Base-by-base conservation (phyloP, 2,888 invertebrate genomes). In the Brenthis daphne region DNA sequence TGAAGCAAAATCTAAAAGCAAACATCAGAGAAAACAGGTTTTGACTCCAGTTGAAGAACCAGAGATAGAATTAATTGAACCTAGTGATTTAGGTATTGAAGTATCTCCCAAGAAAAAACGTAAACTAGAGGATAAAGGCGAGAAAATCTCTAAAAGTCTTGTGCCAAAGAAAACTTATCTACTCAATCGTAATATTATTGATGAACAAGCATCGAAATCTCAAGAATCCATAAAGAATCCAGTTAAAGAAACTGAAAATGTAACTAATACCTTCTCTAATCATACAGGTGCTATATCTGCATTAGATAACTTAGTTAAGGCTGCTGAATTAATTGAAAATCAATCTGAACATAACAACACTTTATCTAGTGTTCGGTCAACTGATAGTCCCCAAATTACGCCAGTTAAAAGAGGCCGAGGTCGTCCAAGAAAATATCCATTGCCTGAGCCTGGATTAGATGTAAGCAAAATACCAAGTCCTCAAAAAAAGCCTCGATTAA, bases 1-100 rank as follows among this genome's bases (percentile, higher is more conserved):
- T 69, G 88, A 88, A 58, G 71, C 71, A 11, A 90, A 85, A 81
- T 75, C 70, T 51, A 92, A 92, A 79, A 84, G 80, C 37, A 92
- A 89, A 79, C 93, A 93, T 81, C 92, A 90, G 75, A 84, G 93
- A 74, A 93, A 93, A 80, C 93, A 93, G 79, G 91, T 93, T 43
- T 77, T 93, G 33, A 92, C 89, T 43, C 91, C 93, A 0, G 92
- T 93, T 3, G 89, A 90, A 54, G 82, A 83, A 53, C 89, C 92
- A 5, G 93, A 92, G 56, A 75, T 92, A 67, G 92, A 93, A 78
- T 81, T 93, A 2, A 92, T 93, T 64, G 89, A 90, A 76, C 89
- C 93, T 6, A 77, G 79, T 67, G 90, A 90, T 73, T 78, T 91
- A 61, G 87, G 85, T 1, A 78, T 88, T 61, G 84, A 85, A 68